A percentile compares a stretch with the other conserved stretches of the same genome.
phyloP scores from a whole-genome alignment of 2,888 invertebrate species.

The Melinopterus prodromus region DNA sequence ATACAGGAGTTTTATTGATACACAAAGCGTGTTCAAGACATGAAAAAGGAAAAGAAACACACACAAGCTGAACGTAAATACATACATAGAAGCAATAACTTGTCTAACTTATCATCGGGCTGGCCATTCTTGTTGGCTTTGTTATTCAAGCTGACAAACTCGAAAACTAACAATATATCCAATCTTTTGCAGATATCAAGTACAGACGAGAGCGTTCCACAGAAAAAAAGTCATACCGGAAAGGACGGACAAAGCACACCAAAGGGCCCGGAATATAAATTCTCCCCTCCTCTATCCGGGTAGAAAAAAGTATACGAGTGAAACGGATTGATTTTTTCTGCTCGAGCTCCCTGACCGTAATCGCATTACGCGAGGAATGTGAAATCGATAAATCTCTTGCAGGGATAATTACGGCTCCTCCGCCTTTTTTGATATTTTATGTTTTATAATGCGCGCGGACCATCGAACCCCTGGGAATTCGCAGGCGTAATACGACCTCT shows the following conservation, averaged over 20 bases:
- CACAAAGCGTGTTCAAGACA: too few species aligned
- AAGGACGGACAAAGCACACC: neutral
- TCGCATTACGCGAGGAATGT: neutral
- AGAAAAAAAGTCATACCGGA: neutral
- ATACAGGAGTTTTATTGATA: too few species aligned
- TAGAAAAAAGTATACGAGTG: neutral
- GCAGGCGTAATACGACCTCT: neutral
- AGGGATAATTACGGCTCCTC: neutral
- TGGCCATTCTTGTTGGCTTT: neutral
- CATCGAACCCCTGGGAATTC: neutral
- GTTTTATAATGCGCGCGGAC: neutral
- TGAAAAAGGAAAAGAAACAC: too few species aligned
- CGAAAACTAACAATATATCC: neutral
- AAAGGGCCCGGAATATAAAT: neutral
- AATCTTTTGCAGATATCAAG: neutral
- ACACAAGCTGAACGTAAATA: too few species aligned
- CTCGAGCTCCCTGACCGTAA: neutral
- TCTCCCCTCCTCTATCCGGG: neutral
- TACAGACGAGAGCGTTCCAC: neutral
- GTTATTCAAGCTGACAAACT: neutral
- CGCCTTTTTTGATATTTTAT: neutral
- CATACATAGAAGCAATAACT: too few species aligned
- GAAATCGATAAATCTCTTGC: neutral
- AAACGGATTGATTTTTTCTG: conserved; percentile 4
- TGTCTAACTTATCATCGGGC: too few species aligned